Evolutionary conservation across 64 coral and sea anemone species (phyloP).

Genomic region (Montipora capricornis): DNA sequence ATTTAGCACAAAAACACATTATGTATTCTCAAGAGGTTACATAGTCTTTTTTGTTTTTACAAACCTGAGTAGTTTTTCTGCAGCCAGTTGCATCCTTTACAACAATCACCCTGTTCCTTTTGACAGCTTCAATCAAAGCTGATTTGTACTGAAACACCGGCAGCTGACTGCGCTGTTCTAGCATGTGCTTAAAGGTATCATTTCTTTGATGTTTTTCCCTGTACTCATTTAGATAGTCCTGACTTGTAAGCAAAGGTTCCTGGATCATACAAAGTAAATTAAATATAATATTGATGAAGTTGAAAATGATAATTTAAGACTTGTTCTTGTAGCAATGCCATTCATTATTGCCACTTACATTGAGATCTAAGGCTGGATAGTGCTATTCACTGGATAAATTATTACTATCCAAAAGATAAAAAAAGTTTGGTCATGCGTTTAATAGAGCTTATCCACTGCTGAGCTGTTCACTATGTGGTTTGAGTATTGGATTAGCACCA

Average conservation of each 20-base stretch:
- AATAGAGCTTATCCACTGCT: too few species aligned
- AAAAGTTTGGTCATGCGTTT: too few species aligned
- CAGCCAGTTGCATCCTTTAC: slow-evolving; percentile 96
- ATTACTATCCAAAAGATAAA: too few species aligned
- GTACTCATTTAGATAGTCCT: slow-evolving; percentile 83
- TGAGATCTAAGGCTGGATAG: too few species aligned
- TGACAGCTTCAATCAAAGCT: slow-evolving; percentile 65
- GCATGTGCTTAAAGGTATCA: slow-evolving; percentile 55
- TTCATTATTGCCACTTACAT: not conserved
- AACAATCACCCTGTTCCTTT: slow-evolving; percentile 87
- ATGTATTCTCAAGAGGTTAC: too few species aligned
- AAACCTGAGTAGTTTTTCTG: slow-evolving; percentile 98
- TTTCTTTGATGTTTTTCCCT: slow-evolving; percentile 60
- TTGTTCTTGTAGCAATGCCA: not conserved
- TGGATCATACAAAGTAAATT: not conserved
- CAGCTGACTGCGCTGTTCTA: slow-evolving; percentile 85
- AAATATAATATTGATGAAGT: not conserved
- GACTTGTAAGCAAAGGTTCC: slow-evolving; percentile 89
- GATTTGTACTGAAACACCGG: slow-evolving; percentile 87
- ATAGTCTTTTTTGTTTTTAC: not conserved
- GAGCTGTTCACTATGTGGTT: too few species aligned
- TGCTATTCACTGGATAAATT: too few species aligned
- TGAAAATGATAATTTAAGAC: not conserved
- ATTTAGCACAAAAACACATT: too few species aligned
- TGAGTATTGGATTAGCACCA: too few species aligned